Evolutionary conservation across 1,140 invertebrate species (phyloP).

Genomic region (Leptopilina boulardi): DNA sequence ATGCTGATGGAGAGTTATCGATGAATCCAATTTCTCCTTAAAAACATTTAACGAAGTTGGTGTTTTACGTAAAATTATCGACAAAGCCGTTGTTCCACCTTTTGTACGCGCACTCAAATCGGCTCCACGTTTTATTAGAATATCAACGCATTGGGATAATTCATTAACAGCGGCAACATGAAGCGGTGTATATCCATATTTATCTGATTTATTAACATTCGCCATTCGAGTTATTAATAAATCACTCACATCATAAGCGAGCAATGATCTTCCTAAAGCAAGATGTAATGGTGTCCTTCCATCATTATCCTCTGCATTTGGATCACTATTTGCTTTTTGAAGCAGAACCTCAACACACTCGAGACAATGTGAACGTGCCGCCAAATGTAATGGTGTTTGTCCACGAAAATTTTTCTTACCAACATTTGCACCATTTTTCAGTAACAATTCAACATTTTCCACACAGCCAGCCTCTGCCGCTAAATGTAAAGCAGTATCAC

Average conservation of each 20-base stretch:
- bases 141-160: conserved; percentile 88
- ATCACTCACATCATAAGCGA: conserved; percentile 86
- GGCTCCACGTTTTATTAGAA: conserved; percentile 88
- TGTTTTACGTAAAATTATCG: conserved; percentile 88
- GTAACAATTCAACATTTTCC: conserved; percentile 83
- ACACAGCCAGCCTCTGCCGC: conserved; percentile 87
- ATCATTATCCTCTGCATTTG: conserved; percentile 86
- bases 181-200: conserved; percentile 92
- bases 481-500: conserved; percentile 85
- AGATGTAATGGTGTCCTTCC: conserved; percentile 86
- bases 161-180: conserved; percentile 92
- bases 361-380: conserved; percentile 84
- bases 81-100: conserved; percentile 88
- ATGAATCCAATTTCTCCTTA: conserved; percentile 85
- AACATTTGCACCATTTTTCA: conserved; percentile 84
- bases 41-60: conserved; percentile 87
- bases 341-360: conserved; percentile 87
- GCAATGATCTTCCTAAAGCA: conserved; percentile 84
- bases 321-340: conserved; percentile 83
- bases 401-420: conserved; percentile 84
- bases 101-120: conserved; percentile 89
- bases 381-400: conserved; percentile 87
- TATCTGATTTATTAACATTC: conserved; percentile 89
- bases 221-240: conserved; percentile 85
- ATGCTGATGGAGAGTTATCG: conserved; percentile 86